These are phyloP conservation scores for Acrobasis repandana DNA, from an alignment of 2,888 invertebrate species.

Conservation along the genomic window DNA sequence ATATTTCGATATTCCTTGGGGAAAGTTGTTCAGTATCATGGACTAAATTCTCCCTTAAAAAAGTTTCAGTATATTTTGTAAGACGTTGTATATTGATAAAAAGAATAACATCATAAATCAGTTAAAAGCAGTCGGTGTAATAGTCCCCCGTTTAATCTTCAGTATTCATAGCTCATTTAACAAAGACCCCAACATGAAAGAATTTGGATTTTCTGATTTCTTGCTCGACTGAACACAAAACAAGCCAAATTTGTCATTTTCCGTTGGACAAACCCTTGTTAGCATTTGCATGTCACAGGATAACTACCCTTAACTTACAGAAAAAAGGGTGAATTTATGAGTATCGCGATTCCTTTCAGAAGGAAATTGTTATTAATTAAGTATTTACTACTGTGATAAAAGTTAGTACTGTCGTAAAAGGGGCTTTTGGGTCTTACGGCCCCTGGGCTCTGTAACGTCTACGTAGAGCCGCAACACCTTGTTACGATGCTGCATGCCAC, in stretches of 20 bases:
- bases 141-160: slow-evolving; percentile 29
- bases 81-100: too few species aligned
- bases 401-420: too few species aligned
- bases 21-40: too few species aligned
- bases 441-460: too few species aligned
- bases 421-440: too few species aligned
- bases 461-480: too few species aligned
- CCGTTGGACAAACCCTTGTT: slow-evolving; percentile 22
- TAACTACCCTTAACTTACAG: slow-evolving; percentile 1
- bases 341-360: neutral
- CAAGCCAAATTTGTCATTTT: slow-evolving; percentile 43
- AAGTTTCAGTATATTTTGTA: too few species aligned
- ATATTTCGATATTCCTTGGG: too few species aligned
- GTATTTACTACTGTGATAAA: too few species aligned
- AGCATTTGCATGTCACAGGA: slow-evolving; percentile 14
- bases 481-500: too few species aligned
- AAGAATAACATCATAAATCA: neutral
- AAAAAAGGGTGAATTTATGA: neutral
- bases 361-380: neutral
- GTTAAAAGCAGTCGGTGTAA: slow-evolving; percentile 31
- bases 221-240: slow-evolving; percentile 44
- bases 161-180: slow-evolving; percentile 48
- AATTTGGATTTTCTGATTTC: slow-evolving; percentile 48
- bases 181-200: slow-evolving; percentile 45
- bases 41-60: too few species aligned